Evolutionary conservation across 2,113 vertebrate species (phyloP), one percentile per base, ranked within the genome.

Genomic region (Pholis gunnellus): DNA sequence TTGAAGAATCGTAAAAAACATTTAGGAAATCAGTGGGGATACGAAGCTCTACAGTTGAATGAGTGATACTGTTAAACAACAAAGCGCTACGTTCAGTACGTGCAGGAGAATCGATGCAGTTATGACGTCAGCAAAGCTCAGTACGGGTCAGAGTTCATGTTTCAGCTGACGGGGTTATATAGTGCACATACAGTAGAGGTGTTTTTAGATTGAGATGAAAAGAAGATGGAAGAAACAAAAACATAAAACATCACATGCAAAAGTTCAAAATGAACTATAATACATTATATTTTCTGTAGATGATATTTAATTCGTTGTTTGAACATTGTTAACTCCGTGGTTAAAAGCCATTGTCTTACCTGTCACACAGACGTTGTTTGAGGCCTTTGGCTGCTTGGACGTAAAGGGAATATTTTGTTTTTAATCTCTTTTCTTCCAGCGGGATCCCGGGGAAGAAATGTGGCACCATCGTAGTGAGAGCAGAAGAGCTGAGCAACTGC

Each of bases 371-470:
- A 1, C 40, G 15, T 18, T 4, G 40, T 44, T 48, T 10, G 27
- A 76, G 15, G 36, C 31, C 4, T 40, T 1, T 14, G n/a, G 8
- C 57, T 52, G 8, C 42, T 57, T 29, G 5, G 38, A 40, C 57
- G 9, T 64, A 44, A 71, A 17, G 14, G 20, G 50, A 40, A 17
- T 27, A 9, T 27, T 59, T 54, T 20, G 1, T 31, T 29, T 9
- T 27, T 22, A 20, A 20, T 15, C 82, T 60, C 25, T 17, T 70
- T 56, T 59, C 54, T 93, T 92, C 56, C 78, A 99, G 97, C 70
- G 98, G 98, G 82, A 99, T 99, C 89, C 97, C 98, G 72, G 97
- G 98, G 65, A 99, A 95, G 90, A 99, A 98, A 85, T 99, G 98
- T 92, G 98, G 98, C 67, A 96, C 92, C 1, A 95, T 98, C 88